These are phyloP conservation scores for Semaprochilodus insignis DNA, from an alignment of 2,797 vertebrate genomes.

Conservation along the genomic window DNA sequence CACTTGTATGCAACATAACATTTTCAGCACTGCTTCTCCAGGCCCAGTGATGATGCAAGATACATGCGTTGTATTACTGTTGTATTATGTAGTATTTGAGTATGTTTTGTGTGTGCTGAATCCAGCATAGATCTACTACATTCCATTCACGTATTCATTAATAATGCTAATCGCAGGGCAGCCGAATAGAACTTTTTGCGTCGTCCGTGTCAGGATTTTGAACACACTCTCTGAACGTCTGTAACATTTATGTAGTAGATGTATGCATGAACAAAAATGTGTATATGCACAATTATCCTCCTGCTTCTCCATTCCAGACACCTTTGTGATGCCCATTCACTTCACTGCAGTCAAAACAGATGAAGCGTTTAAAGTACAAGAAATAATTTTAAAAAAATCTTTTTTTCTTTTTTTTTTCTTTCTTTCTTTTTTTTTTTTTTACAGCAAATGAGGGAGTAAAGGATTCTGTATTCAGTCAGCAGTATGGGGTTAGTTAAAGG, in stretches of 20 bases:
- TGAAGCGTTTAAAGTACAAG: slow-evolving; percentile 54
- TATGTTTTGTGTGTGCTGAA: slow-evolving; percentile 67
- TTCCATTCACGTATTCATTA: slow-evolving; percentile 14
- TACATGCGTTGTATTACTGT: slow-evolving; percentile 78
- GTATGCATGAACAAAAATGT: slow-evolving; percentile 70
- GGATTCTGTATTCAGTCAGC: slow-evolving; percentile 78
- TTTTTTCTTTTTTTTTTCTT: not conserved
- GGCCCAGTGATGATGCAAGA: slow-evolving; percentile 80
- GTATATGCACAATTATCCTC: slow-evolving; percentile 64
- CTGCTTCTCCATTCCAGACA: slow-evolving; percentile 62
- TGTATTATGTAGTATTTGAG: slow-evolving; percentile 61
- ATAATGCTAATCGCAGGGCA: not conserved
- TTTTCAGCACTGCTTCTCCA: slow-evolving; percentile 63
- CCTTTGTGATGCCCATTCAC: slow-evolving; percentile 71
- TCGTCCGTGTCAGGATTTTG: not conserved
- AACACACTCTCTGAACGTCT: slow-evolving; percentile 18
- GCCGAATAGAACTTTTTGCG: not conserved
- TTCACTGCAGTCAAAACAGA: slow-evolving; percentile 69
- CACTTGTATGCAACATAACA: slow-evolving; percentile 59
- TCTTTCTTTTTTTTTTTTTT: not conserved
- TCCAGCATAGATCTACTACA: slow-evolving; percentile 77
- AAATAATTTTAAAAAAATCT: not conserved
- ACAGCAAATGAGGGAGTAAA: slow-evolving; percentile 79
- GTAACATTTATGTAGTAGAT: slow-evolving; percentile 65
- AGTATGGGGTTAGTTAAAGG: slow-evolving; percentile 75